Conservation (phyloP, 2,888 invertebrate genomes). For the Melolontha melolontha region DNA sequence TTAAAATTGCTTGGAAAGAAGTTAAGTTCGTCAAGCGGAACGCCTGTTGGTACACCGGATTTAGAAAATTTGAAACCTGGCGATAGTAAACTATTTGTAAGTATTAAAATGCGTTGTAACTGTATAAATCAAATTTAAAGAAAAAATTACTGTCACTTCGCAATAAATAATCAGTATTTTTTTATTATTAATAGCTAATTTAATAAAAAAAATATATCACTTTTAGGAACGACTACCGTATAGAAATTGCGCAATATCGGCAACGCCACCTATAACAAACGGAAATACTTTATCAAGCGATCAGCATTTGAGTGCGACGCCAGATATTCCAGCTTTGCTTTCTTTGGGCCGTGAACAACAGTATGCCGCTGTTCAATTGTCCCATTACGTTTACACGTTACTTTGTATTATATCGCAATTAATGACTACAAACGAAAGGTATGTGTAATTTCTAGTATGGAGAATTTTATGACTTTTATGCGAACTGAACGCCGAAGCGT, state of each 20-base stretch:
- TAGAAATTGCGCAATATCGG: slow-evolving; percentile 67
- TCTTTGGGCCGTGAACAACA: slow-evolving; percentile 72
- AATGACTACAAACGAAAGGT: slow-evolving; percentile 88
- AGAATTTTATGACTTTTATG: too few species aligned
- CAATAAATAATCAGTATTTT: background rate
- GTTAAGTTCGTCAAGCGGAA: slow-evolving; percentile 59
- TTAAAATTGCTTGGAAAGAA: slow-evolving; percentile 62
- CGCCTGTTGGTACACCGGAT: slow-evolving; percentile 62
- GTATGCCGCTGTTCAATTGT: slow-evolving; percentile 83
- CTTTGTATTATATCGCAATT: slow-evolving; percentile 90
- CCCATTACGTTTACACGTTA: slow-evolving; percentile 88
- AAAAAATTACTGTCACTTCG: background rate
- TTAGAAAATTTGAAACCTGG: slow-evolving; percentile 63
- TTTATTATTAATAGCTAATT: background rate
- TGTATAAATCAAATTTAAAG: slow-evolving; percentile 17
- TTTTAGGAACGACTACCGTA: slow-evolving; percentile 67
- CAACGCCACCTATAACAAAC: slow-evolving; percentile 64
- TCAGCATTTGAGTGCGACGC: slow-evolving; percentile 52
- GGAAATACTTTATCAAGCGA: slow-evolving; percentile 56
- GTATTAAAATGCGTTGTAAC: slow-evolving; percentile 44
- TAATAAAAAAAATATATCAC: background rate
- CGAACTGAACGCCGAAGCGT: too few species aligned
- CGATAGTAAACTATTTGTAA: slow-evolving; percentile 63
- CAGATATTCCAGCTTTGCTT: slow-evolving; percentile 65
- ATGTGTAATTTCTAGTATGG: slow-evolving; percentile 39